Conservation (phyloP, 2,113 vertebrate species). For the Archilochus colubris region DNA sequence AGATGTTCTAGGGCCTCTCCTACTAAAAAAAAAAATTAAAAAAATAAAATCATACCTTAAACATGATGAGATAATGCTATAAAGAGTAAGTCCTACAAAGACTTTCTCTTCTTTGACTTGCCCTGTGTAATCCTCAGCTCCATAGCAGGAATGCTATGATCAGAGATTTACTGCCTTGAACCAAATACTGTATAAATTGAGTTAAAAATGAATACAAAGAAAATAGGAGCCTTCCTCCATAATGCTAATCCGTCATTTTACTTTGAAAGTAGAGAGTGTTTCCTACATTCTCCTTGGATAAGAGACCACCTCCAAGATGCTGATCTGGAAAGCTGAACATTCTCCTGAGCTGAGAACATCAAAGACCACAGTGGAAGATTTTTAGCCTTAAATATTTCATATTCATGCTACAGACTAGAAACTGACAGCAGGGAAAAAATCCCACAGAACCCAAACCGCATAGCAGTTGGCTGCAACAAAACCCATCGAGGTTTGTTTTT, state of each 20-base stretch:
- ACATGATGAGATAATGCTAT: neutral
- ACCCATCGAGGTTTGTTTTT: constrained; percentile 34
- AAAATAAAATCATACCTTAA: neutral
- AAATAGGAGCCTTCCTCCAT: neutral
- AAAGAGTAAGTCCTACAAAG: neutral
- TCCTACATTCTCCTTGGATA: neutral
- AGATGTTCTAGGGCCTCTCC: neutral
- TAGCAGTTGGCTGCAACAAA: constrained; percentile 24
- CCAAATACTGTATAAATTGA: constrained; percentile 17
- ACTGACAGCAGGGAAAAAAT: neutral
- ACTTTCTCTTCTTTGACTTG: neutral
- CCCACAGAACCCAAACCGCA: neutral
- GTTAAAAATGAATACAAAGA: neutral
- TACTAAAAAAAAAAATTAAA: neutral
- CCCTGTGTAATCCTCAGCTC: neutral
- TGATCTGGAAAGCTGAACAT: neutral
- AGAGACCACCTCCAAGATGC: neutral
- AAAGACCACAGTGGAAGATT: constrained; percentile 38
- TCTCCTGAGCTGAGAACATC: constrained; percentile 3
- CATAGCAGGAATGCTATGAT: neutral
- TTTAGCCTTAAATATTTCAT: constrained; percentile 56
- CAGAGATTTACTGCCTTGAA: constrained; percentile 19
- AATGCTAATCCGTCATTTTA: constrained; percentile 7
- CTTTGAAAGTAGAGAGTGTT: neutral
- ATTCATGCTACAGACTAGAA: constrained; percentile 40